These are phyloP conservation scores for Rhopalosiphum nymphaeae DNA, from an alignment of 2,888 invertebrate species.

Conservation along the genomic window DNA sequence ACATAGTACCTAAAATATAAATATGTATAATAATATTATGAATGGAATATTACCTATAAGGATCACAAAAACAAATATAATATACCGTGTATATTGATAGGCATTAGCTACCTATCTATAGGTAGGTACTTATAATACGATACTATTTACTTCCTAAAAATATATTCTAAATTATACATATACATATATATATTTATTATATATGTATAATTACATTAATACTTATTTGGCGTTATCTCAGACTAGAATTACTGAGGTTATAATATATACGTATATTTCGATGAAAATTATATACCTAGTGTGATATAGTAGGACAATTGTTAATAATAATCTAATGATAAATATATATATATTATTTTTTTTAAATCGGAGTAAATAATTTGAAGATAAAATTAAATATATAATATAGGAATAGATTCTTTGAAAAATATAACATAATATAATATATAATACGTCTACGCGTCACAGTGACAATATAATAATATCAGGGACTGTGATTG, in stretches of 20 bases:
- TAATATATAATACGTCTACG: slow-evolving; percentile 28
- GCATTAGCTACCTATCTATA: background rate
- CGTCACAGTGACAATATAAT: slow-evolving; percentile 26
- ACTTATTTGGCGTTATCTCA: slow-evolving; percentile 24
- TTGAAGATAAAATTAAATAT: slow-evolving; percentile 34
- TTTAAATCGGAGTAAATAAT: background rate
- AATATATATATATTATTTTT: background rate
- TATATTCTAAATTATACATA: slow-evolving; percentile 30
- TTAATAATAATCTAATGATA: background rate
- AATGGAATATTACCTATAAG: background rate
- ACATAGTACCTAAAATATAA: background rate
- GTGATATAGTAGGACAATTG: background rate
- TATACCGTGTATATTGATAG: background rate
- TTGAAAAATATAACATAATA: slow-evolving; percentile 27
- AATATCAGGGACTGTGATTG: background rate
- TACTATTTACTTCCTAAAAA: slow-evolving; percentile 6
- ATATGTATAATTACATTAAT: slow-evolving; percentile 15
- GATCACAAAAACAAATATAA: background rate
- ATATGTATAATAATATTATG: background rate
- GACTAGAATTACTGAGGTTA: slow-evolving; percentile 34
- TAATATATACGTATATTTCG: slow-evolving; percentile 21
- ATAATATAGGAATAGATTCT: slow-evolving; percentile 28
- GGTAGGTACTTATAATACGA: background rate
- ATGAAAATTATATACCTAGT: background rate
- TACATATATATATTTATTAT: background rate